A percentile compares a stretch with the other conserved stretches of the same genome.
These are phyloP conservation scores for Formicarius rufipectus DNA, from an alignment of 2,113 vertebrate genomes.

Conservation along the genomic window DNA sequence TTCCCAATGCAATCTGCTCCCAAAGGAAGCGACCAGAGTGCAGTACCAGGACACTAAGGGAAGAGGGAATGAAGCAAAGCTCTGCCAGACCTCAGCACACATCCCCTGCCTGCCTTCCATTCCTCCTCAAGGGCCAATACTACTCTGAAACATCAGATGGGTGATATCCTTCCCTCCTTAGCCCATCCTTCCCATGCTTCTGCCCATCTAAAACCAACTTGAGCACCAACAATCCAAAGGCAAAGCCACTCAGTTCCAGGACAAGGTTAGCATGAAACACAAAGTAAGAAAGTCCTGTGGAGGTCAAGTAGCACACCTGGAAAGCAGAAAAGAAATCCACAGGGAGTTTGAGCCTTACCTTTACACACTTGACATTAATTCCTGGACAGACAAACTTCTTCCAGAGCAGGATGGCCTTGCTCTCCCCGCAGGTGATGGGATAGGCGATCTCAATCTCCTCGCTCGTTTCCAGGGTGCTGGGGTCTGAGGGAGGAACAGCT, in stretches of 20 bases:
- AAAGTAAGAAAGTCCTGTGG: neutral
- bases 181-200: neutral
- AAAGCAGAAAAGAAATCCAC: neutral
- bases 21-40: neutral
- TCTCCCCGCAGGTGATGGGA: constrained; percentile 93
- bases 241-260: neutral
- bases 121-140: neutral
- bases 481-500: constrained; percentile 69
- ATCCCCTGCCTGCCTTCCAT: neutral
- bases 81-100: neutral
- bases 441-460: constrained; percentile 90
- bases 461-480: constrained; percentile 76
- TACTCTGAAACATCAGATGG: neutral
- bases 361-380: constrained; percentile 93
- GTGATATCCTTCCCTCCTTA: neutral
- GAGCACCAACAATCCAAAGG: neutral
- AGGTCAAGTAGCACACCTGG: neutral
- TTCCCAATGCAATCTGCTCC: neutral
- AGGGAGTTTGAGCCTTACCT: constrained; percentile 72
- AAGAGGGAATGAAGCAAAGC: neutral
- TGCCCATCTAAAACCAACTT: neutral
- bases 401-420: constrained; percentile 90
- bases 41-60: neutral
- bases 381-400: constrained; percentile 97
- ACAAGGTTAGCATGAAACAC: neutral